Percentiles rank a stretch among this genome's conserved stretches.
Evolutionary conservation across 2,888 invertebrate genomes (phyloP).

Genomic region (Petrophora chlorosata): DNA sequence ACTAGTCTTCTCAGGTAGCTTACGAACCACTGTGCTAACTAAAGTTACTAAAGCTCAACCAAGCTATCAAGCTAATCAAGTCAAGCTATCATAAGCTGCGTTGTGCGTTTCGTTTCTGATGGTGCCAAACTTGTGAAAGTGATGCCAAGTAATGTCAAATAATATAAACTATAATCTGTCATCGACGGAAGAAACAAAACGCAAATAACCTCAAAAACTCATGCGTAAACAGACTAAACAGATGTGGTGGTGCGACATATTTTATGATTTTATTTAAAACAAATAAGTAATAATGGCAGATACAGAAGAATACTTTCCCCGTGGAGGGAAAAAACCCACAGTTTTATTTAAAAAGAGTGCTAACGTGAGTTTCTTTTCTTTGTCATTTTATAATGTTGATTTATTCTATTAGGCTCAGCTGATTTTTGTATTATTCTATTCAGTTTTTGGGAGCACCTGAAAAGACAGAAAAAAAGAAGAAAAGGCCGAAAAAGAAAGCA

Average conservation of each 20-base stretch:
- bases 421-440: neutral
- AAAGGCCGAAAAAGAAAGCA: slow-evolving; percentile 60
- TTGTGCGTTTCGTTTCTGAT: no score
- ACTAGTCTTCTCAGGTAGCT: no score
- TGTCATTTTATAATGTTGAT: neutral
- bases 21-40: no score
- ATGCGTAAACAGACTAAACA: slow-evolving; percentile 37
- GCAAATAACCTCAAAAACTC: slow-evolving; percentile 36
- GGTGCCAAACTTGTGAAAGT: no score
- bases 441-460: slow-evolving; percentile 73
- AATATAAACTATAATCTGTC: no score
- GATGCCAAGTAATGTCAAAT: no score
- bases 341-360: slow-evolving; percentile 71
- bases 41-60: no score
- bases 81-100: no score
- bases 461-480: slow-evolving; percentile 69
- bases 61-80: no score
- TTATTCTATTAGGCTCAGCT: neutral
- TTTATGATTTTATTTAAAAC: slow-evolving; percentile 23
- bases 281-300: slow-evolving; percentile 55
- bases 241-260: slow-evolving; percentile 19
- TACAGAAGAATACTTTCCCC: slow-evolving; percentile 82
- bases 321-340: slow-evolving; percentile 80
- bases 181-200: no score
- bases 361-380: slow-evolving; percentile 56